Percentiles rank a stretch among this genome's conserved stretches.
These are phyloP conservation scores for Hydropsyche betteni DNA, from an alignment of 2,888 invertebrate species.

Conservation along the genomic window DNA sequence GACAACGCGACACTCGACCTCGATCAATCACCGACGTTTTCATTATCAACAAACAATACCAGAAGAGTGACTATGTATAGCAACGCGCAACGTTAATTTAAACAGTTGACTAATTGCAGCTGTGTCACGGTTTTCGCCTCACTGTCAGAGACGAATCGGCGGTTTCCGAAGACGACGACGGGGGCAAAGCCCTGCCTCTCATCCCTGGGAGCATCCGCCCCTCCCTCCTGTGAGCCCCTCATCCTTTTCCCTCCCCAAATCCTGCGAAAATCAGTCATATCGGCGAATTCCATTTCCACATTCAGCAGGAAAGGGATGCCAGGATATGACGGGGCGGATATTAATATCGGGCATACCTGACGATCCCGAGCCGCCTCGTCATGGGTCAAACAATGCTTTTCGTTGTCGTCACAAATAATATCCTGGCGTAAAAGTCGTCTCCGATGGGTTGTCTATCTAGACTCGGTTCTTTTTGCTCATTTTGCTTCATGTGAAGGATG, in stretches of 20 bases:
- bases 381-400: constrained; percentile 19
- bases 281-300: constrained; percentile 48
- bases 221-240: too few relatives aligned
- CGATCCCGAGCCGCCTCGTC: constrained; percentile 6
- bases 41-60: too few relatives aligned
- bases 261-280: constrained; percentile 46
- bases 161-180: constrained; percentile 2
- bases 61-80: too few relatives aligned
- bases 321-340: constrained; percentile 37
- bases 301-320: constrained; percentile 32
- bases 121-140: constrained; percentile 21
- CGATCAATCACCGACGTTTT: too few relatives aligned
- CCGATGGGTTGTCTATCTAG: background rate
- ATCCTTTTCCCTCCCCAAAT: background rate
- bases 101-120: constrained; percentile 31
- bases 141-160: constrained; percentile 29
- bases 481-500: too few relatives aligned
- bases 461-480: background rate
- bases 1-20: too few relatives aligned
- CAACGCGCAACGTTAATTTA: background rate
- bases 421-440: constrained; percentile 5
- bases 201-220: too few relatives aligned
- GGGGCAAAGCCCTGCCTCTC: too few relatives aligned
- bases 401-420: constrained; percentile 8
- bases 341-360: constrained; percentile 47